Evolutionary conservation across 2,113 vertebrate species (phyloP).

Genomic region (Osmerus mordax): DNA sequence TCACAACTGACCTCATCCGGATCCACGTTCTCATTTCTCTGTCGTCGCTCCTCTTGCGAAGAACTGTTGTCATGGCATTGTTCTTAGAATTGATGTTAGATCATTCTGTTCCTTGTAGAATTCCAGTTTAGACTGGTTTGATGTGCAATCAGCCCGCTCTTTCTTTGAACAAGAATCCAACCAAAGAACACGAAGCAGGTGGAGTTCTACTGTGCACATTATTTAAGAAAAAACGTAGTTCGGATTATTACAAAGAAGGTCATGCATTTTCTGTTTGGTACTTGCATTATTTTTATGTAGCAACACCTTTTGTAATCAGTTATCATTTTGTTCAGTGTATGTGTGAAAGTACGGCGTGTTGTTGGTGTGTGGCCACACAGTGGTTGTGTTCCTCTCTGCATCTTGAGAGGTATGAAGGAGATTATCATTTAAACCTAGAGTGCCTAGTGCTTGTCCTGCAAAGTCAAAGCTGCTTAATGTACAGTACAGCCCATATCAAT

Average conservation of each 20-base stretch:
- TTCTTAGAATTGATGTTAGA: neutral
- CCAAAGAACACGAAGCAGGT: too few relatives aligned
- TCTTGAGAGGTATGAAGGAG: constrained; percentile 2
- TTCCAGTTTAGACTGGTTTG: neutral
- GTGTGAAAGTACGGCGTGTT: too few relatives aligned
- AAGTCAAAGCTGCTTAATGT: constrained; percentile 38
- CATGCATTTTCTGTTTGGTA: too few relatives aligned
- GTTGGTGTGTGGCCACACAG: neutral
- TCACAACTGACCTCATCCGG: too few relatives aligned
- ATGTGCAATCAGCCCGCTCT: neutral
- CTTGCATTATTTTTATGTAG: too few relatives aligned
- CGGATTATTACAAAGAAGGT: too few relatives aligned
- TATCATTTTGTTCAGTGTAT: too few relatives aligned
- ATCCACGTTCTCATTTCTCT: neutral
- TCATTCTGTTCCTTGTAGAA: neutral
- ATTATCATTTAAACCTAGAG: constrained; percentile 55
- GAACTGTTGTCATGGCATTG: neutral
- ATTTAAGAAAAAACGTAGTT: too few relatives aligned
- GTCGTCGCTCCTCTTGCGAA: neutral
- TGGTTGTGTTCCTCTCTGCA: neutral
- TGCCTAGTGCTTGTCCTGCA: constrained; percentile 68
- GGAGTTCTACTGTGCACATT: too few relatives aligned
- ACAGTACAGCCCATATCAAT: neutral
- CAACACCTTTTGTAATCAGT: too few relatives aligned
- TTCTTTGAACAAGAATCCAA: too few relatives aligned